phyloP scores from a whole-genome alignment of 1,140 invertebrate genomes.

The Rhyzopertha dominica region DNA sequence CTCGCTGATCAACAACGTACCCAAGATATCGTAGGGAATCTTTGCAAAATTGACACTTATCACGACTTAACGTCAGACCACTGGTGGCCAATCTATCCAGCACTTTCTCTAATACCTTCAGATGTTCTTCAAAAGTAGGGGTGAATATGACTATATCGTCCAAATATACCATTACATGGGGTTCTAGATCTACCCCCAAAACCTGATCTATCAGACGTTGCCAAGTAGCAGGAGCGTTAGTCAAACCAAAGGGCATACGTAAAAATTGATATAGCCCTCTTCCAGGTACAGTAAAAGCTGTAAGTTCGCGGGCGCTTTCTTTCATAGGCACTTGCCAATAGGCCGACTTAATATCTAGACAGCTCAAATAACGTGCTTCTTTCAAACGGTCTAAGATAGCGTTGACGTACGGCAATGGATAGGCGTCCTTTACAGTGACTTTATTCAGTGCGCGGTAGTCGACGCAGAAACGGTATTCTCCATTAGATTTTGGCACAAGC shows the following conservation, averaged over 20 bases:
- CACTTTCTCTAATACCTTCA: slow-evolving; percentile 6
- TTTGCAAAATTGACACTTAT: slow-evolving; percentile 12
- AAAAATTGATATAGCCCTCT: slow-evolving; percentile 42
- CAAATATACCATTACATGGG: slow-evolving; percentile 16
- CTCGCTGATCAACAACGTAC: background rate
- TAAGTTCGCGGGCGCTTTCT: slow-evolving; percentile 34
- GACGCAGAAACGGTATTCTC: slow-evolving; percentile 4
- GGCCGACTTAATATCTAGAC: slow-evolving; percentile 30
- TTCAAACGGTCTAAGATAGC: slow-evolving; percentile 27
- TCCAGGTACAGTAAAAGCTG: slow-evolving; percentile 44
- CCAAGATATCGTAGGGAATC: background rate
- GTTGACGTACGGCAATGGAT: slow-evolving; percentile 19
- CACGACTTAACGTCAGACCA: slow-evolving; percentile 7
- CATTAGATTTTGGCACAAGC: slow-evolving; percentile 14
- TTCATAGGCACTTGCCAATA: slow-evolving; percentile 36
- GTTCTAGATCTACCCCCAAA: slow-evolving; percentile 6
- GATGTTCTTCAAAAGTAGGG: slow-evolving; percentile 8
- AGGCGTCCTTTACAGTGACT: slow-evolving; percentile 12
- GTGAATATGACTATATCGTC: slow-evolving; percentile 15
- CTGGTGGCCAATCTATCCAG: background rate
- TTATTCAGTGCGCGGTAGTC: slow-evolving; percentile 6
- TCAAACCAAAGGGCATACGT: slow-evolving; percentile 46
- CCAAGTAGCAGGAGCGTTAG: slow-evolving; percentile 39
- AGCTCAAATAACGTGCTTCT: slow-evolving; percentile 26
- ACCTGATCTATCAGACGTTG: slow-evolving; percentile 30